Conservation (phyloP, 2,113 vertebrate genomes). For the Peromyscus polionotus region DNA sequence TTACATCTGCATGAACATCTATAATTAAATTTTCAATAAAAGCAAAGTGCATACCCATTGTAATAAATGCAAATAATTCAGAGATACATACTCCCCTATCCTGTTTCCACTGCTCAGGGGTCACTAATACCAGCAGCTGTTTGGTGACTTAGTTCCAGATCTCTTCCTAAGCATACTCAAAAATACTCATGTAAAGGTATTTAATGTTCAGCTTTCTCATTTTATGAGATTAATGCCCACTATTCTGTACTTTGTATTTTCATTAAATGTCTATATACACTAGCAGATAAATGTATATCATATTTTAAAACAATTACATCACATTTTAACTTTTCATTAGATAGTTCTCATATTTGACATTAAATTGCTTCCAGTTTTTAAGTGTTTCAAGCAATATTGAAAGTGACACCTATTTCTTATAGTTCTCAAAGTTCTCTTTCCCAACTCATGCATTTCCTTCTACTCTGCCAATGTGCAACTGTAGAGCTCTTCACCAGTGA, state of each 20-base stretch:
- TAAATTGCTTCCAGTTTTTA: slow-evolving; percentile 1
- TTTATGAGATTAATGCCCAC: not conserved
- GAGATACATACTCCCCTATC: not conserved
- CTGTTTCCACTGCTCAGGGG: not conserved
- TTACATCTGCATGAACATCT: not conserved
- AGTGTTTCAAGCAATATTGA: slow-evolving; percentile 31
- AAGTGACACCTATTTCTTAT: not conserved
- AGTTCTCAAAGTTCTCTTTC: not conserved
- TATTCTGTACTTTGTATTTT: not conserved
- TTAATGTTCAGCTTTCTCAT: not conserved
- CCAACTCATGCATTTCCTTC: not conserved
- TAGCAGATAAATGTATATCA: not conserved
- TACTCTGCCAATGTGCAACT: not conserved
- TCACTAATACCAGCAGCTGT: not conserved
- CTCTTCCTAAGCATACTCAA: not conserved
- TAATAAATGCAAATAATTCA: not conserved
- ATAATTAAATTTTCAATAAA: not conserved
- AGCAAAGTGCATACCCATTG: not conserved
- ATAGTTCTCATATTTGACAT: slow-evolving; percentile 18
- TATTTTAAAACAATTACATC: slow-evolving; percentile 21
- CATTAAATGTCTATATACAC: not conserved
- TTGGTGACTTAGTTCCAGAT: not conserved
- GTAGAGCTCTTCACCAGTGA: not conserved
- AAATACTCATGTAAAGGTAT: not conserved
- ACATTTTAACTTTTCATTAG: slow-evolving; percentile 12